Evolutionary conservation across 2,113 vertebrate genomes (phyloP), one percentile per base, ranked within the genome.

Genomic region (Ardeotis arabs): DNA sequence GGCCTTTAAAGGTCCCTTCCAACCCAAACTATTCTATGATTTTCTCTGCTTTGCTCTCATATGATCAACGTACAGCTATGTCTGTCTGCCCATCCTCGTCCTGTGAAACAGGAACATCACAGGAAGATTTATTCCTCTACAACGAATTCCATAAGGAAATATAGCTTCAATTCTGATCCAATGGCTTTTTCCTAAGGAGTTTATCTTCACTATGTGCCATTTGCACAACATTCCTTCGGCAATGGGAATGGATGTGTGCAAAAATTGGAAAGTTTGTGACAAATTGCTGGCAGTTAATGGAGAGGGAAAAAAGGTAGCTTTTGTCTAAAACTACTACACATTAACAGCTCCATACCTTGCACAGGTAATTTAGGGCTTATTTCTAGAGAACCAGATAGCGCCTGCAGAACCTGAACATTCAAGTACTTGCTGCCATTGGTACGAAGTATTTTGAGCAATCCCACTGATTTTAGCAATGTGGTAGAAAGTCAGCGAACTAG

Each of bases 141-240:
- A 44, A 28, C n/a, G 59, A 73, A 20, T 9, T 82, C 56, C n/a
- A 12, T 31, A 41, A 69, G 53, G 49, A 82, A 13, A 4, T 41
- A 11, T 17, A 9, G 41, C 63, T 73, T 87, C 45, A 45, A 9
- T 29, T 69, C 50, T 83, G 53, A 79, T 52, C 44, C 29, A 79
- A 69, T 1, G 7, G 33, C 29, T 60, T 84, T 66, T 50, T 47
- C 50, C 55, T 66, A 33, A 23, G 28, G 44, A 76, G 45, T 68
- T 79, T 41, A 16, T 23, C 68, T 49, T 73, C 49, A 6, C 62
- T 47, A 0, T 12, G 13, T 25, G 49, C 55, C 49, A 59, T 25
- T 35, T 58, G 39, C 44, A 69, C 3, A 2, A 39, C 7, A 7
- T 76, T 28, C 53, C 62, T 64, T 69, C 0, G 0, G 39, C 70